phyloP scores from a whole-genome alignment of 2,888 invertebrate genomes.

The Leucozona laternaria region DNA sequence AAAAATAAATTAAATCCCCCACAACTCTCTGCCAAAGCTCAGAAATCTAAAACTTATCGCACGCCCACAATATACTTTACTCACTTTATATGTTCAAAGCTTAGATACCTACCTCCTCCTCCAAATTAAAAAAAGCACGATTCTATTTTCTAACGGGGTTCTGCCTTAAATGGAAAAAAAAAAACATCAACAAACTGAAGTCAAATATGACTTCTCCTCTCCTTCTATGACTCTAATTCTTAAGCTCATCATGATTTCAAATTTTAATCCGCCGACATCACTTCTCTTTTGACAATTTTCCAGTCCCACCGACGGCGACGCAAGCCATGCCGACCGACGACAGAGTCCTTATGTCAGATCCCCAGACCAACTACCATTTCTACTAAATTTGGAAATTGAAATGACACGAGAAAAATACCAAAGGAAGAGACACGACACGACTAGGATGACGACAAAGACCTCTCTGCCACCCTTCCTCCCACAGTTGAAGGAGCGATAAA shows the following conservation, averaged over 20 bases:
- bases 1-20: conserved; percentile 62
- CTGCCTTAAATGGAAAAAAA: conserved; percentile 2
- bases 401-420: conserved; percentile 4
- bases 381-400: conserved; percentile 44
- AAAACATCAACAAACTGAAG: conserved; percentile 36
- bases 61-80: not conserved
- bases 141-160: conserved; percentile 8
- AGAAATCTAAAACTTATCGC: conserved; percentile 26
- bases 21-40: conserved; percentile 13
- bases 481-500: conserved; percentile 44
- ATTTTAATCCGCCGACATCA: conserved; percentile 55
- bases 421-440: not conserved
- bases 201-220: conserved; percentile 40
- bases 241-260: conserved; percentile 66
- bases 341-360: conserved; percentile 18
- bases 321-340: too few relatives aligned
- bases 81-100: not conserved
- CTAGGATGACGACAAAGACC: not conserved
- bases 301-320: not conserved
- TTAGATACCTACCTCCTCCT: not conserved
- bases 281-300: conserved; percentile 13
- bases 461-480: not conserved
- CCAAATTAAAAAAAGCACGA: not conserved
- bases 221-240: conserved; percentile 29
- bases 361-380: conserved; percentile 34